A percentile compares a stretch with the other conserved stretches of the same genome.
Conservation (phyloP, 2,113 vertebrate genomes). For the Sialia sialis region DNA sequence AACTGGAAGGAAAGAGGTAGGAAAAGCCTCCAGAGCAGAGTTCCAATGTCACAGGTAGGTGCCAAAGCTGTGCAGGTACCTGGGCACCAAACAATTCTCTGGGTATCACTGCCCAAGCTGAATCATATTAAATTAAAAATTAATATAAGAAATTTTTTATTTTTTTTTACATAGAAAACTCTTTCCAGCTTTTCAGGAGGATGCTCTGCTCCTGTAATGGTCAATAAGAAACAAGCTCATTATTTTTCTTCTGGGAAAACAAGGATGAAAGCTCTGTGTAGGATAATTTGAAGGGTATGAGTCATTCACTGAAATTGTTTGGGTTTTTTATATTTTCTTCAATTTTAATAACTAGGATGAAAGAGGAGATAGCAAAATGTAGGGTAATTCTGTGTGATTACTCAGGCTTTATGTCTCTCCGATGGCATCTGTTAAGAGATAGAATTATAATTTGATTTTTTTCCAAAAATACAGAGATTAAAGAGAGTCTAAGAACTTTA, state of each 20-base stretch:
- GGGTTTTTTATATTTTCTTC: neutral
- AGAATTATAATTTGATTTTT: neutral
- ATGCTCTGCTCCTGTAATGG: neutral
- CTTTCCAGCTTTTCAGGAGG: neutral
- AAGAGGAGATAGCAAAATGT: neutral
- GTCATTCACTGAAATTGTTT: neutral
- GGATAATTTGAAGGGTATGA: neutral
- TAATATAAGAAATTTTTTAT: fast-evolving
- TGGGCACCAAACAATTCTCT: neutral
- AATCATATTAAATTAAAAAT: neutral
- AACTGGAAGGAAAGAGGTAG: neutral
- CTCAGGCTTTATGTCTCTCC: neutral
- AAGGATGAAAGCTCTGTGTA: neutral
- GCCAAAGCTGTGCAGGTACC: neutral
- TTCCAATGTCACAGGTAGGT: neutral
- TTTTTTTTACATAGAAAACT: neutral
- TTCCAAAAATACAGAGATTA: neutral
- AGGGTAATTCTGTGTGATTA: neutral
- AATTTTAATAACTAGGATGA: neutral
- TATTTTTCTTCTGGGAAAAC: neutral
- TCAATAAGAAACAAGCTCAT: neutral
- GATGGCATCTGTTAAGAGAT: neutral
- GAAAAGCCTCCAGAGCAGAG: neutral
- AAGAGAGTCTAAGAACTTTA: neutral
- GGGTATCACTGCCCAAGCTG: neutral